Percentiles rank a stretch among this genome's conserved stretches.
These are phyloP conservation scores for Onthophagus taurus DNA, from an alignment of 1,140 invertebrate species.

Conservation along the genomic window DNA sequence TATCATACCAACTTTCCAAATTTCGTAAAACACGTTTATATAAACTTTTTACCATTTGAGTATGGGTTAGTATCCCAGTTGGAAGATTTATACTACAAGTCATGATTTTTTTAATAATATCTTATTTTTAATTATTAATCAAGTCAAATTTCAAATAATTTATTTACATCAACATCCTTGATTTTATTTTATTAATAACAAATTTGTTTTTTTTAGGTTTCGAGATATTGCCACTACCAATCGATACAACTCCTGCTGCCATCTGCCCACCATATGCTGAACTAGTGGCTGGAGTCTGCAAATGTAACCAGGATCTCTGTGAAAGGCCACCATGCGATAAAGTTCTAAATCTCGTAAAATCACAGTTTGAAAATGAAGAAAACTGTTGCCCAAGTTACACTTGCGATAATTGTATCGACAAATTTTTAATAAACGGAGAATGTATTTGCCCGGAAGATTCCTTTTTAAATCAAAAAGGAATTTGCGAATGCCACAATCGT, in stretches of 20 bases:
- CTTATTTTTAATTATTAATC: neutral
- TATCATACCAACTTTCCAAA: slow-evolving; percentile 43
- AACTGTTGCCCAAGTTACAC: slow-evolving; percentile 29
- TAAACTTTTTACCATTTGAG: slow-evolving; percentile 54
- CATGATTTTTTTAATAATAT: slow-evolving; percentile 6
- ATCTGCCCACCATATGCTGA: slow-evolving; percentile 29
- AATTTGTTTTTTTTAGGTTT: neutral
- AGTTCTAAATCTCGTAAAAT: slow-evolving; percentile 16
- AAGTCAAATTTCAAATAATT: neutral
- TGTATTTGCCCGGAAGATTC: slow-evolving; percentile 31
- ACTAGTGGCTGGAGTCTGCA: slow-evolving; percentile 22
- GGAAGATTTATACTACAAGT: neutral
- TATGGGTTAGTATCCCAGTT: slow-evolving; percentile 39
- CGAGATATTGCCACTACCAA: neutral
- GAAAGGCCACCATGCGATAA: slow-evolving; percentile 24
- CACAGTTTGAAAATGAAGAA: slow-evolving; percentile 22
- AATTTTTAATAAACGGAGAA: slow-evolving; percentile 22
- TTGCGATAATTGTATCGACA: slow-evolving; percentile 27
- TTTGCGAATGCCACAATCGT: slow-evolving; percentile 27
- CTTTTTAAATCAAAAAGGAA: slow-evolving; percentile 19
- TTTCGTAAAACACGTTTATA: slow-evolving; percentile 56
- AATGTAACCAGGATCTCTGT: slow-evolving; percentile 25
- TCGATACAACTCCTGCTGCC: slow-evolving; percentile 22
- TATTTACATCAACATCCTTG: neutral
- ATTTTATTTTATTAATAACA: neutral